Conservation (phyloP, 2,888 invertebrate species). For the Hyppa rectilinea region DNA sequence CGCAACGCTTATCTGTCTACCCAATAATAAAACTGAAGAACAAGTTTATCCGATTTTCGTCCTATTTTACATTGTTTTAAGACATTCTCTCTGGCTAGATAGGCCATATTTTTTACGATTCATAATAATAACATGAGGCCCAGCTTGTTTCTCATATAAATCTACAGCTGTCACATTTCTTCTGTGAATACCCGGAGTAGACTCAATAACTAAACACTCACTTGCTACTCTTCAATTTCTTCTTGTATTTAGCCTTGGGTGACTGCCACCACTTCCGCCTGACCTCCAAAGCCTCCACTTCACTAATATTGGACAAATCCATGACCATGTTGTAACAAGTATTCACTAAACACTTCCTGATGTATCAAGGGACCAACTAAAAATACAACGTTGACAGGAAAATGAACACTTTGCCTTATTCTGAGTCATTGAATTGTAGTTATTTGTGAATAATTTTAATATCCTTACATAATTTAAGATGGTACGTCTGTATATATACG, state of each 20-base stretch:
- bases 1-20: neutral
- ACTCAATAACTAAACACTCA: conserved; percentile 61
- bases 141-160: neutral
- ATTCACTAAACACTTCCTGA: conserved; percentile 44
- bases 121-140: too few species aligned
- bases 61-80: neutral
- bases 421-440: conserved; percentile 38
- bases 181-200: neutral
- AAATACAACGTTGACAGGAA: conserved; percentile 61
- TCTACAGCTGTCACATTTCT: neutral
- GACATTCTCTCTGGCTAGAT: neutral
- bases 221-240: conserved; percentile 71
- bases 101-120: too few species aligned
- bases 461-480: neutral
- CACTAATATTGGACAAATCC: conserved; percentile 74
- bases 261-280: conserved; percentile 84
- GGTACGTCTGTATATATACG: neutral
- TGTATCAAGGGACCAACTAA: conserved; percentile 44
- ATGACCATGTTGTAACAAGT: conserved; percentile 66
- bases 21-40: neutral
- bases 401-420: conserved; percentile 36
- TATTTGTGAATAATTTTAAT: conserved; percentile 15
- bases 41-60: neutral
- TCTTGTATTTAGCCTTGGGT: conserved; percentile 76
- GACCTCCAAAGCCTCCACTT: conserved; percentile 78